Conservation (phyloP, 2,888 invertebrate species). For the Agrochola circellaris region DNA sequence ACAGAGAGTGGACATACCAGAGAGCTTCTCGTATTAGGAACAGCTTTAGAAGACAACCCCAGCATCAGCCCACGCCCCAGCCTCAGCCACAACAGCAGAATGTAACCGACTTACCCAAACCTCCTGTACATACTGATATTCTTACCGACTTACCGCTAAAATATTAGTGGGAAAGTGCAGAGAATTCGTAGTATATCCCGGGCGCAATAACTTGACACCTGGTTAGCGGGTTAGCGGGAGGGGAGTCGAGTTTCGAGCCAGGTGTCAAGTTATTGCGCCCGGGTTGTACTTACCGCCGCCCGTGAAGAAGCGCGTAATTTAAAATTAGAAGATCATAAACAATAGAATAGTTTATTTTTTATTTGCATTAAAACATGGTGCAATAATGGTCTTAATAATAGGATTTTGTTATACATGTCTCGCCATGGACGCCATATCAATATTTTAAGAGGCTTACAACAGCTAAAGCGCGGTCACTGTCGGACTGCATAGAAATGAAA, state of each 20-base stretch:
- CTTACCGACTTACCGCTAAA: constrained; percentile 14
- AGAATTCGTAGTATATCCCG: not conserved
- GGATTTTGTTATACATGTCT: too few species aligned
- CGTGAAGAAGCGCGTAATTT: not conserved
- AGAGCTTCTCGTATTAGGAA: constrained; percentile 71
- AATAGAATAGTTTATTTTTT: too few species aligned
- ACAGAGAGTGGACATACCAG: constrained; percentile 74
- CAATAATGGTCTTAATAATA: too few species aligned
- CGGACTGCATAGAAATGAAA: too few species aligned
- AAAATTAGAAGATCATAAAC: not conserved
- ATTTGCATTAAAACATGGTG: too few species aligned
- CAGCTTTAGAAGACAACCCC: constrained; percentile 70
- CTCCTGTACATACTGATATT: not conserved
- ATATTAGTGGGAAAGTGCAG: constrained; percentile 1
- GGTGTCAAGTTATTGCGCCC: too few species aligned
- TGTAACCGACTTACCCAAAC: not conserved
- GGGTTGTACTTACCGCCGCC: not conserved
- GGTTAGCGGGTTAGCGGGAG: too few species aligned
- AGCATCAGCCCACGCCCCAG: constrained; percentile 12
- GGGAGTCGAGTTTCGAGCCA: too few species aligned
- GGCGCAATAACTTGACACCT: too few species aligned
- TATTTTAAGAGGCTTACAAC: too few species aligned
- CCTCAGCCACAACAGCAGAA: constrained; percentile 5
- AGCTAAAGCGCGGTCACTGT: too few species aligned
- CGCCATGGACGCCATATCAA: too few species aligned